Percentiles rank a stretch among this genome's conserved stretches.
phyloP scores from a whole-genome alignment of 2,113 vertebrate species.

The Tupaia tana region DNA sequence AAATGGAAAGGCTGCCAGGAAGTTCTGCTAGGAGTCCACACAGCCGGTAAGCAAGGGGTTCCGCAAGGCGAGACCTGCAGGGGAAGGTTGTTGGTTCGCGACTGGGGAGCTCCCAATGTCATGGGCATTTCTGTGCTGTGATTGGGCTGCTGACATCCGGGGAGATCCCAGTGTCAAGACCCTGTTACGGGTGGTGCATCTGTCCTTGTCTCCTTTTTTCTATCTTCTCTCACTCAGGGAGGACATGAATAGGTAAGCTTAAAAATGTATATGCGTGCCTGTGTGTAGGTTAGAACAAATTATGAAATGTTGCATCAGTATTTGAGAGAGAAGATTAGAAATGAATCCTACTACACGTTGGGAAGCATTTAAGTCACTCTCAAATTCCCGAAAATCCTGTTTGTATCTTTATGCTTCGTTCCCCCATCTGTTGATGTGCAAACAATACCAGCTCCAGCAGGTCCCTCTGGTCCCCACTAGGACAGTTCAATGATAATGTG shows the following conservation, averaged over 20 bases:
- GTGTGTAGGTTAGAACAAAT: not conserved
- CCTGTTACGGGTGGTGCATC: too few relatives aligned
- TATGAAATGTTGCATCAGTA: not conserved
- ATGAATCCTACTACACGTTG: not conserved
- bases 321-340: conserved; percentile 6
- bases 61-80: too few relatives aligned
- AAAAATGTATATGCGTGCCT: not conserved
- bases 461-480: not conserved
- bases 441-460: not conserved
- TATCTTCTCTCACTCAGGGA: too few relatives aligned
- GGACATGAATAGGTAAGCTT: too few relatives aligned
- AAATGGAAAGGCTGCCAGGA: not conserved
- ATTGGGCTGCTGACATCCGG: too few relatives aligned
- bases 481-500: not conserved
- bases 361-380: not conserved
- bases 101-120: too few relatives aligned
- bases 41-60: too few relatives aligned
- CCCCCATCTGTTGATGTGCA: not conserved
- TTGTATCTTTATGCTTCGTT: not conserved
- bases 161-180: too few relatives aligned
- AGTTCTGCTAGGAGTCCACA: not conserved
- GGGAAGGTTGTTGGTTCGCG: too few relatives aligned
- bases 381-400: not conserved
- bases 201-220: too few relatives aligned
- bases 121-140: too few relatives aligned